Percentiles rank a stretch among this genome's conserved stretches.
phyloP scores from a whole-genome alignment of 2,797 vertebrate genomes.

The Pangasius macronema region DNA sequence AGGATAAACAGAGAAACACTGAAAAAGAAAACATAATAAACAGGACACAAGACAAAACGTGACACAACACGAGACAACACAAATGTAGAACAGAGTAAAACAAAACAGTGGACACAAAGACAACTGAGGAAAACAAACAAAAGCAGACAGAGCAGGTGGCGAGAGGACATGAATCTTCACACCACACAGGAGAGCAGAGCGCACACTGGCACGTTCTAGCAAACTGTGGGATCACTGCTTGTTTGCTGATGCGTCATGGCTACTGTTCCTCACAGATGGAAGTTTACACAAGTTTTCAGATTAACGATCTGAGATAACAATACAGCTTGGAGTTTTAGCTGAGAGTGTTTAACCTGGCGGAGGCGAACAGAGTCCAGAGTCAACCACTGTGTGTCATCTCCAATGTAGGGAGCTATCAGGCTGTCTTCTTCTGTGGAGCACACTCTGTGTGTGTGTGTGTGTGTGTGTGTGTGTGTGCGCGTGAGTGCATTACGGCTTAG shows the following conservation, averaged over 20 bases:
- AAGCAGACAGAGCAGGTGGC: conserved; percentile 51
- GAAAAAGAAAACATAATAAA: conserved; percentile 58
- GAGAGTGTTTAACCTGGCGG: conserved; percentile 60
- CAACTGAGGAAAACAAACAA: conserved; percentile 54
- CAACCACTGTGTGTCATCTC: conserved; percentile 48
- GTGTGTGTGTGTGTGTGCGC: neutral
- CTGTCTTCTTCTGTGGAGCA: neutral
- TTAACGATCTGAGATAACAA: neutral
- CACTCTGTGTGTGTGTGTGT: neutral
- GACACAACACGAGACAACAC: conserved; percentile 45
- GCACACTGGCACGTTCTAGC: conserved; percentile 33
- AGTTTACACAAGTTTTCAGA: conserved; percentile 1
- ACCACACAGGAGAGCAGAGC: conserved; percentile 38
- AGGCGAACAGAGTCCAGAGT: conserved; percentile 45
- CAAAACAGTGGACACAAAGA: conserved; percentile 48
- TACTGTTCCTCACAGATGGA: conserved; percentile 19
- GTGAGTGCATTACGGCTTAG: neutral
- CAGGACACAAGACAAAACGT: conserved; percentile 38
- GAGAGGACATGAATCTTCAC: conserved; percentile 47
- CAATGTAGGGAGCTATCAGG: conserved; percentile 28
- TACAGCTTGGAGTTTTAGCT: conserved; percentile 25
- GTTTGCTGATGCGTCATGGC: conserved; percentile 26
- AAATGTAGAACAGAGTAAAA: conserved; percentile 63
- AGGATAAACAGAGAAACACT: conserved; percentile 43
- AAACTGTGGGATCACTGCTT: conserved; percentile 47